Evolutionary conservation across 2,888 invertebrate genomes (phyloP).

Genomic region (Apamea monoglypha): DNA sequence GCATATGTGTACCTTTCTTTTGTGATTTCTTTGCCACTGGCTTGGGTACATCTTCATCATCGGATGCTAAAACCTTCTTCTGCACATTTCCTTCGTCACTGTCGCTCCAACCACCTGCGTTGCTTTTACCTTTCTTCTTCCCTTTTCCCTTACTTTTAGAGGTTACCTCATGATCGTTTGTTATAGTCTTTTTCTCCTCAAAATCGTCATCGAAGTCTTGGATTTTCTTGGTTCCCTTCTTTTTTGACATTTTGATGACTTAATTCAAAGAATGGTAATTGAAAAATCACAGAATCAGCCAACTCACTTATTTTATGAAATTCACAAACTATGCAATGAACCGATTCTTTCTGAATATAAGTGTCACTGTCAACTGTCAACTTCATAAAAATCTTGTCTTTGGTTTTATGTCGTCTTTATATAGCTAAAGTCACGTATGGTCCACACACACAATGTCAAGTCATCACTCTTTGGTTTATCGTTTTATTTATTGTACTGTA

Average conservation of each 20-base stretch:
- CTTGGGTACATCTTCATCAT: constrained; percentile 84
- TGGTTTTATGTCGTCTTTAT: not conserved
- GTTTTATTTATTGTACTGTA: too few species aligned
- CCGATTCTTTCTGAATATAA: not conserved
- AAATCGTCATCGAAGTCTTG: constrained; percentile 89
- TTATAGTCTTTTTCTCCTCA: constrained; percentile 80
- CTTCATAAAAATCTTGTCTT: not conserved
- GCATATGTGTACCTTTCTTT: constrained; percentile 86
- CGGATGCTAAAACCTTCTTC: constrained; percentile 78
- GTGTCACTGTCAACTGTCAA: constrained; percentile 23
- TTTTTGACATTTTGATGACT: constrained; percentile 89
- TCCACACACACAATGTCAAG: too few species aligned
- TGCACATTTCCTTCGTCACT: constrained; percentile 79
- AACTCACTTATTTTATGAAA: constrained; percentile 41
- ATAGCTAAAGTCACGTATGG: too few species aligned
- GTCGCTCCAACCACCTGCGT: constrained; percentile 86
- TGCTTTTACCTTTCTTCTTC: constrained; percentile 87
- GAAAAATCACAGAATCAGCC: constrained; percentile 39
- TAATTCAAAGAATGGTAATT: constrained; percentile 6
- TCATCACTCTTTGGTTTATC: too few species aligned
- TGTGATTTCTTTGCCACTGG: constrained; percentile 86
- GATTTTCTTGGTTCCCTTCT: constrained; percentile 90
- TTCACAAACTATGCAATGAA: constrained; percentile 15
- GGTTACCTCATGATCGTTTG: constrained; percentile 86
- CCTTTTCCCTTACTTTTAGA: constrained; percentile 88